Evolutionary conservation across 2,113 vertebrate species (phyloP).

Genomic region (Numida meleagris): DNA sequence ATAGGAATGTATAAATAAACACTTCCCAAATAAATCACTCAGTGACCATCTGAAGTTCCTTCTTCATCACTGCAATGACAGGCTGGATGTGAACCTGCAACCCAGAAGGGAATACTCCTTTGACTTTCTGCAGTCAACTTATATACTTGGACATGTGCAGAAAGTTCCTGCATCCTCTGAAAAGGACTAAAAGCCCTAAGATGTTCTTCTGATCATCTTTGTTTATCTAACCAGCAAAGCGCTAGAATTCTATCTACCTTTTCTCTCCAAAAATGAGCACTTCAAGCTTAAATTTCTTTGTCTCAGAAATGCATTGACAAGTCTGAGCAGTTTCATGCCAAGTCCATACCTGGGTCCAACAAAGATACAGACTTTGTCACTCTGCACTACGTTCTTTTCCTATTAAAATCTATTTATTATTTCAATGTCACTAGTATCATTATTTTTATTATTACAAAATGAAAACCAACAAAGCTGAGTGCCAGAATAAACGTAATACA

Average conservation of each 20-base stretch:
- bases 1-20: slow-evolving; percentile 36
- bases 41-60: not conserved
- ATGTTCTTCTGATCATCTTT: not conserved
- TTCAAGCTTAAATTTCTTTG: not conserved
- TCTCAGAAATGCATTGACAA: not conserved
- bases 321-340: not conserved
- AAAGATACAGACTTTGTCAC: not conserved
- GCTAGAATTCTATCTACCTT: not conserved
- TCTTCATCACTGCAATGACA: not conserved
- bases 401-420: not conserved
- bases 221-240: not conserved
- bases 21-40: slow-evolving; percentile 27
- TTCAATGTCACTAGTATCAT: not conserved
- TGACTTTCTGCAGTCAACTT: not conserved
- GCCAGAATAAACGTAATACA: too few species aligned
- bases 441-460: not conserved
- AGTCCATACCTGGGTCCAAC: not conserved
- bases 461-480: not conserved
- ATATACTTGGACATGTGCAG: not conserved
- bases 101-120: not conserved
- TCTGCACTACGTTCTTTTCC: not conserved
- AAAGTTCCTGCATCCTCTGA: not conserved
- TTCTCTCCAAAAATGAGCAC: not conserved
- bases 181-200: not conserved
- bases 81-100: not conserved